Evolutionary conservation across 2,888 invertebrate genomes (phyloP).

Genomic region (Siphlonurus alternatus): DNA sequence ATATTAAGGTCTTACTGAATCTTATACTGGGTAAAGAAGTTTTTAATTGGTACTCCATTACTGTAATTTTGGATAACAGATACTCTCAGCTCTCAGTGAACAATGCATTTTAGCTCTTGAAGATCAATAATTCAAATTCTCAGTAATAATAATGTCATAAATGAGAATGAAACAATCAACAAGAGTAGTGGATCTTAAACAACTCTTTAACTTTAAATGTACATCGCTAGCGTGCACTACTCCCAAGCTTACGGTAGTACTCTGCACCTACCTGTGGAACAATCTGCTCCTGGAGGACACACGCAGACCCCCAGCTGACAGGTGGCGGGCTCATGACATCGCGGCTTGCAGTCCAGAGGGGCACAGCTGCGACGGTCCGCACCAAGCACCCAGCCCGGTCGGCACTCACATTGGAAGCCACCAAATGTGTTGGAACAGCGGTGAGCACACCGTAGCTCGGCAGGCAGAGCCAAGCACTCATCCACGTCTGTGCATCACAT

Average conservation of each 20-base stretch:
- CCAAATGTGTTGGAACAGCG: constrained; percentile 8
- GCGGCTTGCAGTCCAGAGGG: not conserved
- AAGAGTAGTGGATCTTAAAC: not conserved
- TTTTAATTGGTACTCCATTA: too few relatives aligned
- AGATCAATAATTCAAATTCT: not conserved
- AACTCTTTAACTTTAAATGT: too few relatives aligned
- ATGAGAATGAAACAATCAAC: too few relatives aligned
- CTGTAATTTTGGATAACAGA: too few relatives aligned
- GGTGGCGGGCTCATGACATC: constrained; percentile 2
- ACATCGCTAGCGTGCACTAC: not conserved
- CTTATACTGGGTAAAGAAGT: too few relatives aligned
- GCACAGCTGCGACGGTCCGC: constrained; percentile 2
- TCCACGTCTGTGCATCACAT: constrained; percentile 4
- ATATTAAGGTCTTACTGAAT: too few relatives aligned
- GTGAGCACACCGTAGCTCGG: not conserved
- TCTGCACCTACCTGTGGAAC: constrained; percentile 6
- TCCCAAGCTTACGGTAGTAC: too few relatives aligned
- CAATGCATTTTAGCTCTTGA: not conserved
- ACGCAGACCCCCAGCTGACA: constrained; percentile 4
- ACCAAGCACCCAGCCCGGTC: not conserved
- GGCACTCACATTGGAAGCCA: constrained; percentile 6
- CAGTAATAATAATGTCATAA: not conserved
- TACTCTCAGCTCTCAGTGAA: too few relatives aligned
- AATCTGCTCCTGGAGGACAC: constrained; percentile 5
- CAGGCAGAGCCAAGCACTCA: constrained; percentile 6